These are phyloP conservation scores for Thamnophis sirtalis DNA, from an alignment of 2,113 vertebrate genomes.

Conservation along the genomic window DNA sequence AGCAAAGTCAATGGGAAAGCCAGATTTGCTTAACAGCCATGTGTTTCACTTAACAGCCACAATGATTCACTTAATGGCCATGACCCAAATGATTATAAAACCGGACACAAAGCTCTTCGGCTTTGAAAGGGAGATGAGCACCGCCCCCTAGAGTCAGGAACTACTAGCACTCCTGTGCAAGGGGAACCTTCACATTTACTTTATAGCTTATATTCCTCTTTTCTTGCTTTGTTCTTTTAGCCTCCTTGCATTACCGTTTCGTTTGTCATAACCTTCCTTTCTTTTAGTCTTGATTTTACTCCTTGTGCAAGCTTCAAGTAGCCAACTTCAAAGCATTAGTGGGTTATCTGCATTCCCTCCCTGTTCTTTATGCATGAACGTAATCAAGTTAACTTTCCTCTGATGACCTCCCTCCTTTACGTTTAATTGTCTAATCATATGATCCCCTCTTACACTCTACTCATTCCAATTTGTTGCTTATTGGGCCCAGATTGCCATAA, in stretches of 20 bases:
- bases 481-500: slow-evolving; percentile 42
- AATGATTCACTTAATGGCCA: too few relatives aligned
- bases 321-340: background rate
- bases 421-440: slow-evolving; percentile 29
- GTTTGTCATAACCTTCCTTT: background rate
- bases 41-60: too few relatives aligned
- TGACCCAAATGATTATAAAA: too few relatives aligned
- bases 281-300: background rate
- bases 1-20: too few relatives aligned
- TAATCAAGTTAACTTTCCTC: background rate
- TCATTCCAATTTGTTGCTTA: slow-evolving; percentile 49
- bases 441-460: slow-evolving; percentile 31
- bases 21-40: too few relatives aligned
- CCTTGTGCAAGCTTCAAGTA: too few relatives aligned
- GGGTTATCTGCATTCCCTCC: background rate
- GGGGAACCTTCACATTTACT: too few relatives aligned
- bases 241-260: background rate
- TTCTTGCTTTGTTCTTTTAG: background rate
- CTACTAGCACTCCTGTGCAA: too few relatives aligned
- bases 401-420: background rate
- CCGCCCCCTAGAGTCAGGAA: too few relatives aligned
- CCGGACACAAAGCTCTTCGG: too few relatives aligned
- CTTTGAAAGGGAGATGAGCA: too few relatives aligned
- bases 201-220: background rate
- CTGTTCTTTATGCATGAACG: background rate